These are phyloP conservation scores for Actinostola sp. DNA, from an alignment of 92 coral and sea anemone species.

Conservation along the genomic window DNA sequence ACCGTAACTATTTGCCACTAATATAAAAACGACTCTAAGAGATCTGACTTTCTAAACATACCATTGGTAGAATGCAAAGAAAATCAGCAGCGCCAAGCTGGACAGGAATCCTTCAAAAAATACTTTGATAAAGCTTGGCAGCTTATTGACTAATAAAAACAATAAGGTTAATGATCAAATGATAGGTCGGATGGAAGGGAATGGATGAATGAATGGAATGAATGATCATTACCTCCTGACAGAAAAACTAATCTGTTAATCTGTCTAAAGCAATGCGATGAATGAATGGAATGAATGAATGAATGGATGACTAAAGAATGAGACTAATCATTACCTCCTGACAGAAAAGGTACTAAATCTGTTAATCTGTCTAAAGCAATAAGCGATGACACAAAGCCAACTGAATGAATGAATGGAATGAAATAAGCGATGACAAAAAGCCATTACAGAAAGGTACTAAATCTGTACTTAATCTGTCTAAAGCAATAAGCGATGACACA, in stretches of 20 bases:
- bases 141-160: slow-evolving; percentile 57
- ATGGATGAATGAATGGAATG: neutral
- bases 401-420: slow-evolving; percentile 47
- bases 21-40: no score
- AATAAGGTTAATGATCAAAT: no score
- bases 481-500: slow-evolving; percentile 81
- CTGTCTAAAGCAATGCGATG: neutral
- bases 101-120: slow-evolving; percentile 86
- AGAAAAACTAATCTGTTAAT: no score
- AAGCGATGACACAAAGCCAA: slow-evolving; percentile 79
- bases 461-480: slow-evolving; percentile 62
- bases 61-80: slow-evolving; percentile 93
- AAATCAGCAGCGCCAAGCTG: slow-evolving; percentile 69
- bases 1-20: no score
- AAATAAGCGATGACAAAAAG: slow-evolving; percentile 83
- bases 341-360: slow-evolving; percentile 58
- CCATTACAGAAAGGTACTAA: slow-evolving; percentile 59
- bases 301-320: neutral
- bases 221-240: no score
- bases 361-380: slow-evolving; percentile 75
- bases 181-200: neutral
- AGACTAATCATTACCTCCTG: slow-evolving; percentile 1
- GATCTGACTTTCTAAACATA: slow-evolving; percentile 37
- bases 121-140: slow-evolving; percentile 48
- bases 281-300: neutral